A percentile compares a stretch with the other conserved stretches of the same genome.
Conservation (phyloP, 1,140 invertebrate species). For the Galendromus occidentalis region DNA sequence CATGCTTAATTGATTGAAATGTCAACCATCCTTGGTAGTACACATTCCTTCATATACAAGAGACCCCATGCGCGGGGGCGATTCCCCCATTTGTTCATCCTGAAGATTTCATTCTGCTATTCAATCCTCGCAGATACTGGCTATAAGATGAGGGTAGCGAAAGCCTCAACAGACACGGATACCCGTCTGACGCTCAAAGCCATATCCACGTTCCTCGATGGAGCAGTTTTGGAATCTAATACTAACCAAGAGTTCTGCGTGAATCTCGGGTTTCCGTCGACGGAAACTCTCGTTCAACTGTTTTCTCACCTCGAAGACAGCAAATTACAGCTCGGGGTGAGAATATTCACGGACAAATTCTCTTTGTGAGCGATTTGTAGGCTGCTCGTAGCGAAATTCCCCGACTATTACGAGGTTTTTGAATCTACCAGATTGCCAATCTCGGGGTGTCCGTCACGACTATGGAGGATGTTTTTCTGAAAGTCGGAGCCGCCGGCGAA, state of each 20-base stretch:
- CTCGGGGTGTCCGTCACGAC: constrained; percentile 23
- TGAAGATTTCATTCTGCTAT: too few relatives aligned
- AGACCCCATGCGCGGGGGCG: too few relatives aligned
- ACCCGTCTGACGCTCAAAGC: neutral
- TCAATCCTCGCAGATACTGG: constrained; percentile 17
- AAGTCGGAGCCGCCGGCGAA: constrained; percentile 9
- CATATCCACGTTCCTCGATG: neutral
- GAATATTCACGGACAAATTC: neutral
- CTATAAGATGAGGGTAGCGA: constrained; percentile 20
- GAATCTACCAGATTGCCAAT: constrained; percentile 20
- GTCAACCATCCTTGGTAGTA: too few relatives aligned
- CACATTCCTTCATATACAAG: too few relatives aligned
- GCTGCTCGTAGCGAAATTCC: neutral
- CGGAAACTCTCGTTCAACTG: neutral
- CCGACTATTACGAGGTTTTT: neutral
- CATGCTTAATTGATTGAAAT: too few relatives aligned
- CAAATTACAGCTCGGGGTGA: constrained; percentile 29
- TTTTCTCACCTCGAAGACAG: constrained; percentile 2
- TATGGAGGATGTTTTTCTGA: constrained; percentile 34
- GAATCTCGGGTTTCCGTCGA: neutral
- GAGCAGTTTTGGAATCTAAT: neutral
- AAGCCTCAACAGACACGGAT: constrained; percentile 2
- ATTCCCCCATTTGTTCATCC: too few relatives aligned
- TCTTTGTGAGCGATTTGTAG: too few relatives aligned
- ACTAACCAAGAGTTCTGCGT: neutral